These are phyloP conservation scores for Conops quadrifasciatus DNA, from an alignment of 2,888 invertebrate genomes.

Conservation along the genomic window DNA sequence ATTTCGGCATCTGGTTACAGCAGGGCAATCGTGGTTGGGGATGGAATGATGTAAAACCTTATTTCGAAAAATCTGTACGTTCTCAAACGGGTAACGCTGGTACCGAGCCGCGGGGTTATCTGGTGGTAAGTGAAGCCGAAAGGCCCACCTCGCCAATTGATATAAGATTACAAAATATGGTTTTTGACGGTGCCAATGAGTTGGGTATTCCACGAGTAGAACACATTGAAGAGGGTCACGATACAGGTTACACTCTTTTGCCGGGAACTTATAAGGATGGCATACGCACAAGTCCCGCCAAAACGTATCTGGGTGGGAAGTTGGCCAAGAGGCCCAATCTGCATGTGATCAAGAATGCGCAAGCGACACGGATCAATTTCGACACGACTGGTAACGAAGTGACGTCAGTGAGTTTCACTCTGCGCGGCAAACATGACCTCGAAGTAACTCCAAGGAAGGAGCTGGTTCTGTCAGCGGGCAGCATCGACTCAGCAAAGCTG, in stretches of 20 bases:
- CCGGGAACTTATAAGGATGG: no score
- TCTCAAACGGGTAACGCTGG: slow-evolving; percentile 47
- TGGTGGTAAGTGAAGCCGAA: slow-evolving; percentile 64
- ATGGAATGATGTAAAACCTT: slow-evolving; percentile 66
- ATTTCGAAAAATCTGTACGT: slow-evolving; percentile 67
- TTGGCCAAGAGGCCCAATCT: no score
- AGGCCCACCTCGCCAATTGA: slow-evolving; percentile 57
- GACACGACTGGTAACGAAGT: slow-evolving; percentile 42
- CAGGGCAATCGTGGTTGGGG: slow-evolving; percentile 69
- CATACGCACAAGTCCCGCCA: no score
- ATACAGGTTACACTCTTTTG: not conserved
- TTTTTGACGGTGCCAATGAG: slow-evolving; percentile 70
- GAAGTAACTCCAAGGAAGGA: slow-evolving; percentile 46
- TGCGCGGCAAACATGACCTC: slow-evolving; percentile 24
- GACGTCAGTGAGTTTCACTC: slow-evolving; percentile 42
- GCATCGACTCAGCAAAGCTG: slow-evolving; percentile 52
- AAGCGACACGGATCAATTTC: no score
- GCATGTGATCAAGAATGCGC: no score
- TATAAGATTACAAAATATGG: slow-evolving; percentile 67
- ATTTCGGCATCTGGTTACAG: slow-evolving; percentile 69
- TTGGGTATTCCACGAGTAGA: slow-evolving; percentile 72
- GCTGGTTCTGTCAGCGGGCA: slow-evolving; percentile 53
- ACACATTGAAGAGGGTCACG: slow-evolving; percentile 70
- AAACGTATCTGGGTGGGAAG: no score
- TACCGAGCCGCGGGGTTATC: slow-evolving; percentile 65